Evolutionary conservation across 2,888 invertebrate genomes (phyloP).

Genomic region (Diadromus collaris): DNA sequence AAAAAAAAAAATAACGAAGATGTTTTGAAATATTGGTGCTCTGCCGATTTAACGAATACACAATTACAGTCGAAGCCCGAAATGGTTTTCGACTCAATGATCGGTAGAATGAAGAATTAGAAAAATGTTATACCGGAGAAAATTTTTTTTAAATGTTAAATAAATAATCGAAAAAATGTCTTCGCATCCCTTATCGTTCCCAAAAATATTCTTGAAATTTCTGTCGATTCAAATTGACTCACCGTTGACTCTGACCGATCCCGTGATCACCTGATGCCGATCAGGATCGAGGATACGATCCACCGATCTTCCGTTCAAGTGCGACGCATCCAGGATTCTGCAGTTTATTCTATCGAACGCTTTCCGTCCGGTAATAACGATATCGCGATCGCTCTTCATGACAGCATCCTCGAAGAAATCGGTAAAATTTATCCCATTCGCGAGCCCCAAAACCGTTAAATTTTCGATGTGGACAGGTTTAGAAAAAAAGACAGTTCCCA

Average conservation of each 20-base stretch:
- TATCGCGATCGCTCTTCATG: slow-evolving; percentile 65
- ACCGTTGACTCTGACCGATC: slow-evolving; percentile 69
- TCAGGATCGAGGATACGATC: slow-evolving; percentile 65
- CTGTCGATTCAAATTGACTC: not conserved
- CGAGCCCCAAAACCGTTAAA: slow-evolving; percentile 62
- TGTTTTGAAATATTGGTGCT: too few species aligned
- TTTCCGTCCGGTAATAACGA: slow-evolving; percentile 66
- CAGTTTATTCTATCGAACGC: slow-evolving; percentile 63
- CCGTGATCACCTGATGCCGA: slow-evolving; percentile 67
- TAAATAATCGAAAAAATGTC: too few species aligned
- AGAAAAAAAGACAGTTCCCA: slow-evolving; percentile 63
- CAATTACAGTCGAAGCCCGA: too few species aligned
- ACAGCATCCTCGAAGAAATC: slow-evolving; percentile 65
- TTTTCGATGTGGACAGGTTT: slow-evolving; percentile 63
- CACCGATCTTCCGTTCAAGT: slow-evolving; percentile 66
- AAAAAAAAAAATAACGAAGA: not conserved
- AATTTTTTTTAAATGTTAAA: too few species aligned
- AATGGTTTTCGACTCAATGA: too few species aligned
- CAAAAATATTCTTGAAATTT: not conserved
- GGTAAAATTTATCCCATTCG: slow-evolving; percentile 69
- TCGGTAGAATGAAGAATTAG: too few species aligned
- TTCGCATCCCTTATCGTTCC: too few species aligned
- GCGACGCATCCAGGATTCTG: slow-evolving; percentile 53
- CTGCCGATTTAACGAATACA: too few species aligned
- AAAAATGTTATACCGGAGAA: too few species aligned